Percentiles rank a stretch among this genome's conserved stretches.
These are phyloP conservation scores for Agrotis puta DNA, from an alignment of 2,888 invertebrate species.

Conservation along the genomic window DNA sequence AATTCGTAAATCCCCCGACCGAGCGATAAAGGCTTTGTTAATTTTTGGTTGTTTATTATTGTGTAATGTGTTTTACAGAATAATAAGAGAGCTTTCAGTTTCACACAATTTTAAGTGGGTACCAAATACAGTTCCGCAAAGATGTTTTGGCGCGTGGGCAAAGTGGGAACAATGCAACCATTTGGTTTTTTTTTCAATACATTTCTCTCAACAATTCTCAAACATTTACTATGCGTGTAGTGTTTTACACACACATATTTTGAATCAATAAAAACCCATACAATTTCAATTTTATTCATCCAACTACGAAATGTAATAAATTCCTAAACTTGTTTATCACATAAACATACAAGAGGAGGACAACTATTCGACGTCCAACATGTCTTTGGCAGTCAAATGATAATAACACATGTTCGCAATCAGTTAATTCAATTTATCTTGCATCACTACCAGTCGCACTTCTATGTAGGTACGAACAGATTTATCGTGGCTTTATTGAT, in stretches of 20 bases:
- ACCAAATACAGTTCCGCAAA: background rate
- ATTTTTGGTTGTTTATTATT: background rate
- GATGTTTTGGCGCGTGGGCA: background rate
- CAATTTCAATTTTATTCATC: constrained; percentile 1
- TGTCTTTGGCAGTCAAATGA: constrained; percentile 51
- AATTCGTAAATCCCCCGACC: no score
- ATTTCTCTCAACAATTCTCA: background rate
- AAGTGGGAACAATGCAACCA: background rate
- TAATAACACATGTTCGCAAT: constrained; percentile 51
- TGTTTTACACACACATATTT: background rate
- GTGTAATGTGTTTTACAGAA: no score
- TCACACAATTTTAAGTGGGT: background rate
- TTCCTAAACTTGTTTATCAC: constrained; percentile 21
- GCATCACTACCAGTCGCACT: constrained; percentile 11
- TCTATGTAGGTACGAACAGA: constrained; percentile 30
- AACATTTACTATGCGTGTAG: background rate
- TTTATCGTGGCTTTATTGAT: constrained; percentile 57
- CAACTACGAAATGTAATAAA: background rate
- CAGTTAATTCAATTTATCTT: constrained; percentile 54
- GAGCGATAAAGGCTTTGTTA: no score
- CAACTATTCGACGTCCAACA: constrained; percentile 39
- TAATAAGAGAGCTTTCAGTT: background rate
- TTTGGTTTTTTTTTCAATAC: background rate
- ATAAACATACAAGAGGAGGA: constrained; percentile 35
- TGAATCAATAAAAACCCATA: background rate